Evolutionary conservation across 2,797 vertebrate species (phyloP).

Genomic region (Graptemys geographica): DNA sequence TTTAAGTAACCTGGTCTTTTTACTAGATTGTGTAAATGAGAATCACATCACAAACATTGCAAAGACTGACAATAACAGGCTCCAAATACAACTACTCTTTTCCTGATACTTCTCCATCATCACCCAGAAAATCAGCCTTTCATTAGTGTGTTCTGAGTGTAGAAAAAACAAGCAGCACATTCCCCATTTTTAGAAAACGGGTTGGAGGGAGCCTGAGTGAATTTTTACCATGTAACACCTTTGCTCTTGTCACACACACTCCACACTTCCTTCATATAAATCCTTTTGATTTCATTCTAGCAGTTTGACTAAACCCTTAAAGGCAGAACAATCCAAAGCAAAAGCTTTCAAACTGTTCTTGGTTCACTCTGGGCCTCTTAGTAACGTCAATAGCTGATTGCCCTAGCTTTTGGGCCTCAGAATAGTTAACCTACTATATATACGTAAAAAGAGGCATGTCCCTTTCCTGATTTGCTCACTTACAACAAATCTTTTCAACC

Average conservation of each 20-base stretch:
- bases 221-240: not conserved
- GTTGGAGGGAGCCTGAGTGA: not conserved
- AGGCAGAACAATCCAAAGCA: not conserved
- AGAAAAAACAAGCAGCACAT: not conserved
- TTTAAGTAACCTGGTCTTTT: not conserved
- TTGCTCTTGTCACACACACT: not conserved
- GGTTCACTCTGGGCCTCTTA: not conserved
- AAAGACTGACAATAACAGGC: not conserved
- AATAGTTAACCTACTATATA: not conserved
- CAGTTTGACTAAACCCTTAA: not conserved
- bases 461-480: not conserved
- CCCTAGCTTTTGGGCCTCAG: accelerated
- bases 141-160: not conserved
- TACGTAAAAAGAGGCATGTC: accelerated
- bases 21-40: not conserved
- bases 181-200: not conserved
- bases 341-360: not conserved
- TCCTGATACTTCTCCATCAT: not conserved
- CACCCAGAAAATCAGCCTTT: not conserved
- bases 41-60: not conserved
- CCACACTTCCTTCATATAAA: not conserved
- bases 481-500: not conserved
- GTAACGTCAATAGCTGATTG: not conserved
- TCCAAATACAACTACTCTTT: not conserved
- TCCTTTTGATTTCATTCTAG: not conserved